Evolutionary conservation across 2,888 invertebrate genomes (phyloP).

Genomic region (Megastigmus dorsalis): DNA sequence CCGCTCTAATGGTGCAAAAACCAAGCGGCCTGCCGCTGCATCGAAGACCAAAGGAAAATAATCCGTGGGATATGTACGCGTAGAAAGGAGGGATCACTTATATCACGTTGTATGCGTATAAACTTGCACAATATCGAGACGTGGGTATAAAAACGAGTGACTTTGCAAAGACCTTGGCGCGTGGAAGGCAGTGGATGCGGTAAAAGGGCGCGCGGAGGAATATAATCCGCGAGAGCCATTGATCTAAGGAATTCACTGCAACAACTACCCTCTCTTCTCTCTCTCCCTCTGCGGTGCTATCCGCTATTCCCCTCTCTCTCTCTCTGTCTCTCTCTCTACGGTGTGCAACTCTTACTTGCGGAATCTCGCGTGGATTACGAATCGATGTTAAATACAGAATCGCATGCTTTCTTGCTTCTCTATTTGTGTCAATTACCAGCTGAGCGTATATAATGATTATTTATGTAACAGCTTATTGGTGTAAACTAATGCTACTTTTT

Average conservation of each 20-base stretch:
- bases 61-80: too few relatives aligned
- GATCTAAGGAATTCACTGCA: conserved; percentile 44
- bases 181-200: neutral
- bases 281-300: too few relatives aligned
- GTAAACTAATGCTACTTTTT: too few relatives aligned
- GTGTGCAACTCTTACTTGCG: neutral
- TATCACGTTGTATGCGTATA: too few relatives aligned
- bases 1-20: neutral
- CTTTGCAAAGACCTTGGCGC: neutral
- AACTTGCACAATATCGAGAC: neutral
- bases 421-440: neutral
- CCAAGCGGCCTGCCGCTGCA: neutral
- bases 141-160: neutral
- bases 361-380: conserved; percentile 11
- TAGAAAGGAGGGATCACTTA: neutral
- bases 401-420: neutral
- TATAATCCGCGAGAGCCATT: conserved; percentile 25
- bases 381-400: conserved; percentile 15
- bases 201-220: neutral
- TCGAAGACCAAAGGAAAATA: too few relatives aligned
- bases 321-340: neutral
- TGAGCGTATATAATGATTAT: too few relatives aligned
- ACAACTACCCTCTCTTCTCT: neutral
- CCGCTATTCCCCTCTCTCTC: neutral
- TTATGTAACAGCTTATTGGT: too few relatives aligned